These are phyloP conservation scores for Apolygus lucorum DNA, from an alignment of 1,140 invertebrate genomes.

Conservation along the genomic window DNA sequence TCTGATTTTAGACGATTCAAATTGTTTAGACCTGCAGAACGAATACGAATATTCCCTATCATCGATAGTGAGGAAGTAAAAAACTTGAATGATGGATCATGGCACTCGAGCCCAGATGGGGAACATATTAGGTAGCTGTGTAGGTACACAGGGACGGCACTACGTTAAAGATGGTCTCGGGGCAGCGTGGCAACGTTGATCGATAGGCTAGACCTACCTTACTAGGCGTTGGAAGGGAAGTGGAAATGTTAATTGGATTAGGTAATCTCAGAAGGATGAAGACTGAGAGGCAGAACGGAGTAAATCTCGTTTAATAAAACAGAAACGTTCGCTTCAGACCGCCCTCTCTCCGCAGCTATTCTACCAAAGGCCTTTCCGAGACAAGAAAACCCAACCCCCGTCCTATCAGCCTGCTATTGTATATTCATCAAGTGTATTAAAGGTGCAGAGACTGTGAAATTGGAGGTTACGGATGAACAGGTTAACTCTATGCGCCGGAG, in stretches of 20 bases:
- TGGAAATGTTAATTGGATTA: slow-evolving; percentile 13
- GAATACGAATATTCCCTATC: too few relatives aligned
- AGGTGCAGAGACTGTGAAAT: slow-evolving; percentile 29
- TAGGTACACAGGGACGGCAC: too few relatives aligned
- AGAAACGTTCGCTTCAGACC: neutral
- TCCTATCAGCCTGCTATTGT: slow-evolving; percentile 21
- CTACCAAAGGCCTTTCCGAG: too few relatives aligned
- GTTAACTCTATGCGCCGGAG: slow-evolving; percentile 25
- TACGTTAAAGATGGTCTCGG: neutral
- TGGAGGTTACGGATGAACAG: slow-evolving; percentile 27
- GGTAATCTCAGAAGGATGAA: slow-evolving; percentile 11
- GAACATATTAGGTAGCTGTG: too few relatives aligned
- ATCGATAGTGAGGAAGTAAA: too few relatives aligned
- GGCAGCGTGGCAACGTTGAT: neutral
- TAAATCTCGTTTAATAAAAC: slow-evolving; percentile 11
- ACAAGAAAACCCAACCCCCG: too few relatives aligned
- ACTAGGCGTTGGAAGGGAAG: neutral
- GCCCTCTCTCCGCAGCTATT: neutral
- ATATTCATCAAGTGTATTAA: slow-evolving; percentile 28
- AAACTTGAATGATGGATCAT: too few relatives aligned
- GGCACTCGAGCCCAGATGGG: too few relatives aligned
- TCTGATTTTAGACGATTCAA: too few relatives aligned
- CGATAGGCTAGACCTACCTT: neutral
- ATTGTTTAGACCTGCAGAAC: too few relatives aligned
- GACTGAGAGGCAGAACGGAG: neutral